Base-by-base conservation (phyloP, 2,113 vertebrate genomes). In the Gymnarchus niloticus region DNA sequence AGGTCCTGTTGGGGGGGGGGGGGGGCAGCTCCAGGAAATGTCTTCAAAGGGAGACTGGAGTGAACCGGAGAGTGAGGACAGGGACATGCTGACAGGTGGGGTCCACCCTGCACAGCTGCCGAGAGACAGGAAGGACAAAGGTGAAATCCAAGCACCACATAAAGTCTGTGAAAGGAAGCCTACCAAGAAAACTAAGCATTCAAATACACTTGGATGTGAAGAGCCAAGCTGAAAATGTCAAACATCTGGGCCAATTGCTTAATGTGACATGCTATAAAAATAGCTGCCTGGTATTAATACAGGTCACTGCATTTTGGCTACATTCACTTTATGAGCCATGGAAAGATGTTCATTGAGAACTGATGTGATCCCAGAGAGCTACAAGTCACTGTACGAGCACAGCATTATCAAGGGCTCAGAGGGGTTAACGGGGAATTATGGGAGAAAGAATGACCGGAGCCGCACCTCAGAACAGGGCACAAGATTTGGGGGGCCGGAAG, bases 401-500 rank as follows among this genome's bases (percentile, higher is more conserved):
- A n/a, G n/a, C n/a, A n/a, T n/a, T n/a, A n/a, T n/a, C n/a, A n/a
- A n/a, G n/a, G n/a, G n/a, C n/a, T n/a, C n/a, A n/a, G n/a, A n/a
- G n/a, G 65, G 37, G 65, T 17, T 73, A 33, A 65, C 59, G 14
- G 3, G 33, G 44, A 25, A 48, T 37, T 21, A 37, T 10, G 10
- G 37, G 23, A 57, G 7, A 17, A n/a, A 52, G 7, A 56, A n/a
- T n/a, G 12, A 73, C 65, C 0, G 37, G 25, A 49, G 54, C 28
- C 33, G 21, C 88, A 88, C 89, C 90, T 90, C 86, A 91, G 81
- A 91, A 87, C 23, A 91, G 88, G 3, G 84, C 85, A 65, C 91
- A 91, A 37, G 91, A 91, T 84, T 90, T 90, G 9, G 91, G 90
- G 17, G 90, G 90, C 1, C 91, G 87, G 87, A 91, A 91, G 5